Base-by-base conservation (phyloP, 2,797 vertebrate species). In the Schizopygopsis malacanthus region DNA sequence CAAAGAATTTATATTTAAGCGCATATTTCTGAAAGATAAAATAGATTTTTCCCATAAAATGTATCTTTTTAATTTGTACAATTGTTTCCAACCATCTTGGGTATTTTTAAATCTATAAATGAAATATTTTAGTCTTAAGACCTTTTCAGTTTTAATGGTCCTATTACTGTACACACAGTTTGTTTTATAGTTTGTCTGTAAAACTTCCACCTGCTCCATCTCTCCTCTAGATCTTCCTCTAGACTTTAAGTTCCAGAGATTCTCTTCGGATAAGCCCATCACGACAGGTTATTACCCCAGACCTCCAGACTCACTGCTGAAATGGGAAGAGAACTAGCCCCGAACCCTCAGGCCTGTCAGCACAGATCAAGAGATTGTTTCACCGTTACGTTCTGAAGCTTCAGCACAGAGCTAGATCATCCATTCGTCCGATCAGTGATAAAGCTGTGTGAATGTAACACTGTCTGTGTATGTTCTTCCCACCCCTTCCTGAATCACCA, bases 211-310 rank as follows among this genome's bases (percentile, higher is more conserved):
- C 3, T 71, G 1, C 11, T 4, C 50, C 85, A 65, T 86, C 86
- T 69, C 61, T 83, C 25, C 79, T 78, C 90, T 61, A 99, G 98
- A 96, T 95, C 96, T 99, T 89, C 97, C 98, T 12, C 93, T 99
- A 95, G 97, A 98, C 95, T 97, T 97, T 91, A 97, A 96, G 92
- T 99, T 99, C 92, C 94, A 94, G 90, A 96, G 95, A 91, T 99
- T 99, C 93, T 98, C 97, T 89, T 91, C 95, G 16, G 94, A 95
- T 92, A 96, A 87, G 92, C 96, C 96, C 83, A 94, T 95, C 92
- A 97, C 94, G 81, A 94, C 93, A 1, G 98, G 98, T 83, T 99
- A 97, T 93, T 99, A 97, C 92, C 98, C 98, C 83, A 92, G 95
- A 39, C 97, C 97, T 90, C 97, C 96, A 0, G 93, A 95, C 90